Conservation (phyloP, 2,113 vertebrate genomes). For the Benitochromis conjunctus region DNA sequence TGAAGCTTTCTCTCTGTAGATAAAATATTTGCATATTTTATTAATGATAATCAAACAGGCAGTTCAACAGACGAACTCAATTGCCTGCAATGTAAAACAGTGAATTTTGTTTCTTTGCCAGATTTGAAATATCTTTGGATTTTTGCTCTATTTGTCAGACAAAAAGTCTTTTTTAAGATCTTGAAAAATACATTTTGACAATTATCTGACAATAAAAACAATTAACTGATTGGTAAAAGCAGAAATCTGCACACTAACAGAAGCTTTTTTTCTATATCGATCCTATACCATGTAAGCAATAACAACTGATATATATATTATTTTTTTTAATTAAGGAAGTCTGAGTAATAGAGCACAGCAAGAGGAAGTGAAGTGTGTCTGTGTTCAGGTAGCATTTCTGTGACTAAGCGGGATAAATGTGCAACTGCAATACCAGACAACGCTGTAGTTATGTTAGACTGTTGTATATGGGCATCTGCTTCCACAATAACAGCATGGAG, state of each 20-base stretch:
- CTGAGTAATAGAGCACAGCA: background rate
- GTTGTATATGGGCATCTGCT: slow-evolving; percentile 25
- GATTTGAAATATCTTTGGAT: background rate
- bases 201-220: background rate
- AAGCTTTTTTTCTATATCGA: background rate
- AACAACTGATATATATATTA: background rate
- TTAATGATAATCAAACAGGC: background rate
- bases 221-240: background rate
- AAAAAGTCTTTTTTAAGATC: background rate
- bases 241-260: background rate
- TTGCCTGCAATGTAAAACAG: background rate
- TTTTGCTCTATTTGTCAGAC: background rate
- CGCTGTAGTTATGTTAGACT: background rate
- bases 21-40: background rate
- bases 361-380: background rate
- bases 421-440: background rate
- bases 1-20: background rate
- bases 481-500: slow-evolving; percentile 32
- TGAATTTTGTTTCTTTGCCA: background rate
- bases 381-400: background rate
- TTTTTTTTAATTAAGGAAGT: background rate
- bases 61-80: background rate
- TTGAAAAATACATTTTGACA: background rate
- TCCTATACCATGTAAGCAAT: background rate
- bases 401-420: background rate